Conservation (phyloP, 2,113 vertebrate species). For the Canis aureus region DNA sequence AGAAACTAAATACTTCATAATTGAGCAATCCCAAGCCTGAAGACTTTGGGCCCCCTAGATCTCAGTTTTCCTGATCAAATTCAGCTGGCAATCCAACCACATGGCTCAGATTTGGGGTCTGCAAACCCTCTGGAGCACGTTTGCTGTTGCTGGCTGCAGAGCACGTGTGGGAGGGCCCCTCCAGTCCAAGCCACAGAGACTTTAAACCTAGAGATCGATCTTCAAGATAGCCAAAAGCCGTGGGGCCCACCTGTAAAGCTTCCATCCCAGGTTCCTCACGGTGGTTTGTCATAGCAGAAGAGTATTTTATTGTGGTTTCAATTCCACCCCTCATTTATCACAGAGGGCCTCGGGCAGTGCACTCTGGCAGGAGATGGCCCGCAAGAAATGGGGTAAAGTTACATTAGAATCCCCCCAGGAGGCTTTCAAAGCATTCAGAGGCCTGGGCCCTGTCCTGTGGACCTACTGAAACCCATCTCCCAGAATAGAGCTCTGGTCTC, state of each 20-base stretch:
- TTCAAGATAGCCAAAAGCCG: not conserved
- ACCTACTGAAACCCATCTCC: not conserved
- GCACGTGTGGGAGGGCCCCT: fast-evolving
- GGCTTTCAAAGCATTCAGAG: not conserved
- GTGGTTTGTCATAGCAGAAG: not conserved
- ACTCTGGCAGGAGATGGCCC: not conserved
- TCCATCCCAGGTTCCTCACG: not conserved
- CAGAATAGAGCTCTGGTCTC: not conserved
- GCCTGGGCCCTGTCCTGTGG: not conserved
- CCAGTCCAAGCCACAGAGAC: not conserved
- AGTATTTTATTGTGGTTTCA: not conserved
- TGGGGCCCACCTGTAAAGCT: not conserved
- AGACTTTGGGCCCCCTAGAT: no score
- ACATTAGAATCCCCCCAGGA: not conserved
- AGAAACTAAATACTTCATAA: not conserved
- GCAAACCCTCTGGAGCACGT: fast-evolving
- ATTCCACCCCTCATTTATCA: not conserved
- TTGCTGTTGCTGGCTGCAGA: not conserved
- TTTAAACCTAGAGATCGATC: not conserved
- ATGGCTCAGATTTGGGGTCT: not conserved
- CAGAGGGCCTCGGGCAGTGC: not conserved
- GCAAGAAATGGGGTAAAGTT: not conserved
- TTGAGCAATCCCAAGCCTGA: not conserved
- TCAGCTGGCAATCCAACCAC: not conserved
- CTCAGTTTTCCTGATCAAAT: not conserved